A percentile compares a stretch with the other conserved stretches of the same genome.
Conservation (phyloP, 2,797 vertebrate species). For the Poecilia gillii region DNA sequence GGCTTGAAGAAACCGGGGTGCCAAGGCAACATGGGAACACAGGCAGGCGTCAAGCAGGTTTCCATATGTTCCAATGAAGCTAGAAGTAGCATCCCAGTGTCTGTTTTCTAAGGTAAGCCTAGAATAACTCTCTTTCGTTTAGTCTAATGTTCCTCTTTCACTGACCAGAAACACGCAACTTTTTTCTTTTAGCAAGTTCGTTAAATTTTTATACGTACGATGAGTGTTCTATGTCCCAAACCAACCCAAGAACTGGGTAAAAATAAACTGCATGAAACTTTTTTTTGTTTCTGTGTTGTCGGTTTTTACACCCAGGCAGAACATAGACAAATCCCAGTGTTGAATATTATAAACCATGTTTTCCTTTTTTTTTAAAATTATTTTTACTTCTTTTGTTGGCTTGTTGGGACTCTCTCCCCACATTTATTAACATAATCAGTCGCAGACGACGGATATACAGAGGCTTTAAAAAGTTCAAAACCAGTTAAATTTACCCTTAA, state of each 20-base stretch:
- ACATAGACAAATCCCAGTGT: neutral
- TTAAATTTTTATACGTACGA: neutral
- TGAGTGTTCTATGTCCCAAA: neutral
- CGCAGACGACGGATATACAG: neutral
- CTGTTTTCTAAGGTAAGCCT: neutral
- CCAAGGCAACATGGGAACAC: neutral
- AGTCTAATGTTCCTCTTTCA: no score
- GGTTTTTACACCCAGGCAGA: neutral
- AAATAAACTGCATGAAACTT: neutral
- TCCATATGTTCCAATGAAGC: neutral
- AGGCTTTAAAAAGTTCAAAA: conserved; percentile 1
- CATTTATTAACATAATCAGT: neutral
- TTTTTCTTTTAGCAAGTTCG: neutral
- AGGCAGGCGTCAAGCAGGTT: neutral
- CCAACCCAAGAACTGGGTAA: neutral
- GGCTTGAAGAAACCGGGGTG: neutral
- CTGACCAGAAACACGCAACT: no score
- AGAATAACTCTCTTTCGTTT: neutral
- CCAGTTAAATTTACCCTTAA: neutral
- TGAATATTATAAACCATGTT: neutral
- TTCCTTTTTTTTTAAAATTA: neutral
- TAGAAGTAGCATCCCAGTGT: neutral
- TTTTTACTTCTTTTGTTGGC: neutral
- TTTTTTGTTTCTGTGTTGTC: neutral
- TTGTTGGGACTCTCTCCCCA: neutral